Evolutionary conservation across 2,113 vertebrate genomes (phyloP).

Genomic region (Smithornis capensis): DNA sequence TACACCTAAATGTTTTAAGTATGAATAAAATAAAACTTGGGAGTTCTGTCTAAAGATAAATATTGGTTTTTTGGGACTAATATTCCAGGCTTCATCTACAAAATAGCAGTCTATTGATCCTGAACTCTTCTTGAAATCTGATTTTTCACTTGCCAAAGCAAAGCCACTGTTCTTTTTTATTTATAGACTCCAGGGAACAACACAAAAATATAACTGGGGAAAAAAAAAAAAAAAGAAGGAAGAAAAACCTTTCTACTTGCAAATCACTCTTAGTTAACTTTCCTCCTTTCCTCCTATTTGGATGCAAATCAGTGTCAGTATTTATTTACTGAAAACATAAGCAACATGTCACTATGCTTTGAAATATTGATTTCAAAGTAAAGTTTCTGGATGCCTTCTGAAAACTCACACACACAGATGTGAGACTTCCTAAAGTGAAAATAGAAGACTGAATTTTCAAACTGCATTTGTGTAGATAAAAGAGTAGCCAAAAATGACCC

Average conservation of each 20-base stretch:
- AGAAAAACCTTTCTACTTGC: background rate
- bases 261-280: background rate
- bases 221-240: no score
- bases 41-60: background rate
- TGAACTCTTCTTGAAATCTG: background rate
- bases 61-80: slow-evolving; percentile 30
- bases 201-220: background rate
- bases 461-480: background rate
- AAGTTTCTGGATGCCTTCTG: background rate
- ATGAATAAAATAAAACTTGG: background rate
- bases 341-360: background rate
- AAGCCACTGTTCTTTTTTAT: slow-evolving; percentile 9
- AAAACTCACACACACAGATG: background rate
- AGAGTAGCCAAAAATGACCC: background rate
- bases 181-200: slow-evolving; percentile 6
- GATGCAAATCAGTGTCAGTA: background rate
- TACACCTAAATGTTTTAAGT: slow-evolving; percentile 9
- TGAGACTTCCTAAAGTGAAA: background rate
- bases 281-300: background rate
- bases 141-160: slow-evolving; percentile 33
- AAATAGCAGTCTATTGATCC: slow-evolving; percentile 13
- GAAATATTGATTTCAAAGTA: background rate
- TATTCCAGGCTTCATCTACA: background rate
- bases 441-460: background rate
- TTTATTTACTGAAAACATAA: background rate